phyloP scores from a whole-genome alignment of 2,113 vertebrate genomes.

The Tetrao urogallus region DNA sequence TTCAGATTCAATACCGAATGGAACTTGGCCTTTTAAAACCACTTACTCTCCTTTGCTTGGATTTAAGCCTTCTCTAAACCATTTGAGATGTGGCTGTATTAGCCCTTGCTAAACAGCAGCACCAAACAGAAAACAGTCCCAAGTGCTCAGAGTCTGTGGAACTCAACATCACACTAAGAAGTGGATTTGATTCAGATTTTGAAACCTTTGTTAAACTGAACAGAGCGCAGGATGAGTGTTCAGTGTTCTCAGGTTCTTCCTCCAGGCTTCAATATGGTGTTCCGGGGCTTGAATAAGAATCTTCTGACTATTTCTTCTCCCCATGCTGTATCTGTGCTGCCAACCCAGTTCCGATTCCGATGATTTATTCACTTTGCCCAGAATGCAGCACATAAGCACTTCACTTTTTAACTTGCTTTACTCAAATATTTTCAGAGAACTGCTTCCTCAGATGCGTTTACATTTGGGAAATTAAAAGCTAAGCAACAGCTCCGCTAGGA shows the following conservation, averaged over 20 bases:
- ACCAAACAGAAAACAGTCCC: not conserved
- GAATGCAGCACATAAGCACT: not conserved
- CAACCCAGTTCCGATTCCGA: rapidly evolving
- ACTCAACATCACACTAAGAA: rapidly evolving
- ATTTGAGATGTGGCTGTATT: not conserved
- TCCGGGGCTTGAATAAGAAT: not conserved
- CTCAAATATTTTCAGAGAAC: not conserved
- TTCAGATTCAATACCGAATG: not conserved
- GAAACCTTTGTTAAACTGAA: not conserved
- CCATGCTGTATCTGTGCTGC: not conserved
- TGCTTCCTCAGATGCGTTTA: conserved; percentile 39
- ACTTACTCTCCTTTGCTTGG: rapidly evolving
- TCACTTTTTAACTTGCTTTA: not conserved
- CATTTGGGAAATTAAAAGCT: conserved; percentile 22
- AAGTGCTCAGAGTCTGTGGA: rapidly evolving
- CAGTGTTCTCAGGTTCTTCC: not conserved
- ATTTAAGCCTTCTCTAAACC: not conserved
- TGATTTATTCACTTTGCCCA: not conserved
- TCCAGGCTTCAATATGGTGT: rapidly evolving
- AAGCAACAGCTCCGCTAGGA: conserved; percentile 27
- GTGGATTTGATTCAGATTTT: not conserved
- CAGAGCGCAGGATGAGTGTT: not conserved
- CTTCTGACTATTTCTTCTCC: not conserved
- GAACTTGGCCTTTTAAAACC: not conserved
- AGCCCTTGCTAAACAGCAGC: not conserved